Percentiles rank a stretch among this genome's conserved stretches.
phyloP scores from a whole-genome alignment of 2,888 invertebrate species.

The Diloba caeruleocephala region DNA sequence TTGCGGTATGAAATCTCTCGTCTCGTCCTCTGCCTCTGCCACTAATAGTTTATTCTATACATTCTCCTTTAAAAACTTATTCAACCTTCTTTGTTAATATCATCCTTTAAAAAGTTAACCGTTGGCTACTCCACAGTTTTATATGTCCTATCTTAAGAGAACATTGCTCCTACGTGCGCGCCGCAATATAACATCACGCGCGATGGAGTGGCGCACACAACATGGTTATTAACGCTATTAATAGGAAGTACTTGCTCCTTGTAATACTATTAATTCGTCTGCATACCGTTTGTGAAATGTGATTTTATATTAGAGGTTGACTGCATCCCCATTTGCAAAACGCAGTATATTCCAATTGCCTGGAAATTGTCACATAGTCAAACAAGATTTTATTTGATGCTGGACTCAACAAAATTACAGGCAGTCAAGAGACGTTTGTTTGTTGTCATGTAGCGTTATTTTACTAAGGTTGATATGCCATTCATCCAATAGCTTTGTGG shows the following conservation, averaged over 20 bases:
- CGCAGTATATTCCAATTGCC: no score
- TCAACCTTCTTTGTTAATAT: slow-evolving; percentile 22
- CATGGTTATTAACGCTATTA: slow-evolving; percentile 59
- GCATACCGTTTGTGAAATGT: slow-evolving; percentile 12
- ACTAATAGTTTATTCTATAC: slow-evolving; percentile 9
- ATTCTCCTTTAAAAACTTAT: slow-evolving; percentile 1
- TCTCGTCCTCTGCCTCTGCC: no score
- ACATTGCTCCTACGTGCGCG: slow-evolving; percentile 60
- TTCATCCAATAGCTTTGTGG: no score
- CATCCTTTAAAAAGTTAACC: slow-evolving; percentile 22
- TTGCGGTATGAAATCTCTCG: no score
- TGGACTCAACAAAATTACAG: no score
- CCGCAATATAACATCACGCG: slow-evolving; percentile 58
- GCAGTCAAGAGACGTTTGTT: no score
- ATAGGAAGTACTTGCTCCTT: slow-evolving; percentile 49
- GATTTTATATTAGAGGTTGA: no score
- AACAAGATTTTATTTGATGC: no score
- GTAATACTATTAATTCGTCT: slow-evolving; percentile 38
- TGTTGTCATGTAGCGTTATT: no score
- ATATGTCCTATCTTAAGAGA: slow-evolving; percentile 46
- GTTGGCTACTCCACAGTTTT: slow-evolving; percentile 32
- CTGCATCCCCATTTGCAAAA: no score
- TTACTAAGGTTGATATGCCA: no score
- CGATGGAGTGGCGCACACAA: slow-evolving; percentile 54
- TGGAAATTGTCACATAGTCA: no score